Evolutionary conservation across 2,888 invertebrate species (phyloP).

Genomic region (Bombylius discolor): DNA sequence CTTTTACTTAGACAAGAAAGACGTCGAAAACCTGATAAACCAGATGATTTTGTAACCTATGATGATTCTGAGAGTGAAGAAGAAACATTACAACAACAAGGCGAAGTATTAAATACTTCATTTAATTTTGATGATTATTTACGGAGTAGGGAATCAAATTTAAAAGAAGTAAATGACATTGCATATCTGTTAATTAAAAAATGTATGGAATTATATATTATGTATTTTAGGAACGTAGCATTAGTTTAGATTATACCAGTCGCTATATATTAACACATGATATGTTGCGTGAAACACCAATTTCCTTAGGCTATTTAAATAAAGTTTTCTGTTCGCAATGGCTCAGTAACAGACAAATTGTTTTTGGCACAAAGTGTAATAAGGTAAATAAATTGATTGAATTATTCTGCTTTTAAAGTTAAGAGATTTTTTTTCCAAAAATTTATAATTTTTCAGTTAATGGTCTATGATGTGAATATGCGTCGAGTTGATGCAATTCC

Average conservation of each 20-base stretch:
- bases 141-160: slow-evolving; percentile 59
- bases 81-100: slow-evolving; percentile 58
- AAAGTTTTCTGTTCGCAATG: slow-evolving; percentile 94
- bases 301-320: slow-evolving; percentile 73
- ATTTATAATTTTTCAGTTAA: slow-evolving; percentile 44
- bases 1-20: slow-evolving; percentile 45
- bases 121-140: slow-evolving; percentile 80
- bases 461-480: slow-evolving; percentile 84
- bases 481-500: slow-evolving; percentile 82
- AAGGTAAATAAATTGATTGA: slow-evolving; percentile 46
- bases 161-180: slow-evolving; percentile 45
- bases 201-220: background rate
- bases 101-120: slow-evolving; percentile 61
- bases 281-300: slow-evolving; percentile 73
- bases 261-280: slow-evolving; percentile 81
- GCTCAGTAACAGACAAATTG: slow-evolving; percentile 88
- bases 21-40: slow-evolving; percentile 70
- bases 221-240: slow-evolving; percentile 39
- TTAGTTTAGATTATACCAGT: slow-evolving; percentile 69
- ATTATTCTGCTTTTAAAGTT: too few species aligned
- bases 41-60: slow-evolving; percentile 81
- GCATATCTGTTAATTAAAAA: background rate
- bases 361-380: slow-evolving; percentile 95
- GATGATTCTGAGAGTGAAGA: slow-evolving; percentile 81
- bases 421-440: background rate